Base-by-base conservation (phyloP, 2,113 vertebrate genomes). In the Polypterus bichir region DNA sequence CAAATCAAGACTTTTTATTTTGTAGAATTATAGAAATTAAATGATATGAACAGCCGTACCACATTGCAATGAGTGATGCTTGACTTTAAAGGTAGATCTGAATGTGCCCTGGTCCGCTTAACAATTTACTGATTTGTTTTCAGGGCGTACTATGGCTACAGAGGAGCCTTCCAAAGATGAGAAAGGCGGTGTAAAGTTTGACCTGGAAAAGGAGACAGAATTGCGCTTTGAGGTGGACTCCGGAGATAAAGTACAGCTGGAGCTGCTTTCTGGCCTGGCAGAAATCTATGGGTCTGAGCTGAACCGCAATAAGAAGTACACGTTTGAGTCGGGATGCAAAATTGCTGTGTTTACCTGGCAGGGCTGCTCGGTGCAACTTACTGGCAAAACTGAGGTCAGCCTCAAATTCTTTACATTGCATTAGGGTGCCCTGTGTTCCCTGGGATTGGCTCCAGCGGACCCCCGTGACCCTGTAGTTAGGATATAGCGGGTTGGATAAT, bases 281-380 rank as follows among this genome's bases (percentile, higher is more conserved):
- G 96, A 99, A 78, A 88, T 97, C 51, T 98, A 97, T 27, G 96
- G 94, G 47, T 97, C 94, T 0, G 96, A 98, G 68, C 83, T 98
- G 57, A 98, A 94, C 64, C 88, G 91, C 55, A 98, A 96, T 77
- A 98, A 97, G 77, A 95, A 92, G 67, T 98, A 97, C 77, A 87
- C 81, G 0, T 98, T 98, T 53, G 93, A 95, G 4, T 85, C 92
- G 0, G 96, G 96, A 1, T 89, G 92, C 57, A 97, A 97, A 72
- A 93, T 93, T 10, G 94, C 96, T 0, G 92, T 98, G 54, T 98
- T 98, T 74, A 98, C 96, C 7, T 98, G 96, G 96, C 96, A 98
- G 46, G 92, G 96, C 66, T 98, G 96, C 72, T 88, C 85, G 4
- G 78, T 98, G 7, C 92, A 89, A 64, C 85, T 98, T 57, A 89